These are phyloP conservation scores for Leiothrix lutea DNA, from an alignment of 2,113 vertebrate genomes.

Conservation along the genomic window DNA sequence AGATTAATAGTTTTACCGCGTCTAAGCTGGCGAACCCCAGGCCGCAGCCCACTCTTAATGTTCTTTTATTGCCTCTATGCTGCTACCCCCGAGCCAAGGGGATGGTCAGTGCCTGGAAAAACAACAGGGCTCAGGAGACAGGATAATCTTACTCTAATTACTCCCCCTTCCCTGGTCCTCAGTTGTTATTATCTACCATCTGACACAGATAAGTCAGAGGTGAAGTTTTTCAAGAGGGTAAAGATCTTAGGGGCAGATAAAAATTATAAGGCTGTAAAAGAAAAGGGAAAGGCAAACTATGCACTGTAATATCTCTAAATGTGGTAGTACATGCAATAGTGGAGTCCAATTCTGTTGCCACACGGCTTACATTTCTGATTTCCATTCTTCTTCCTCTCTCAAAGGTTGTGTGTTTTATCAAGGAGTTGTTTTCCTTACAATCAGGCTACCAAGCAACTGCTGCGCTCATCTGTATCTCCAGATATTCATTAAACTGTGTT, in stretches of 20 bases:
- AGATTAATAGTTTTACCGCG: neutral
- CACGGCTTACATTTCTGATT: neutral
- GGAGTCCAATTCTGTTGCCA: neutral
- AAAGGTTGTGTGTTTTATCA: neutral
- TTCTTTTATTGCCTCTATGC: neutral
- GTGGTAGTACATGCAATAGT: neutral
- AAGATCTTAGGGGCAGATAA: neutral
- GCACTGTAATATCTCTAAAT: neutral
- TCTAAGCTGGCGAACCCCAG: neutral
- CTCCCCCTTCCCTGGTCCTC: neutral
- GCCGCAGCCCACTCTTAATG: neutral
- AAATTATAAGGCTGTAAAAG: neutral
- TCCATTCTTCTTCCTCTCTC: neutral
- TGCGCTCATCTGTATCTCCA: neutral
- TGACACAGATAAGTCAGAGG: neutral
- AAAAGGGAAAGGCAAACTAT: neutral
- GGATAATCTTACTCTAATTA: neutral
- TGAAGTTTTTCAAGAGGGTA: neutral
- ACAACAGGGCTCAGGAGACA: neutral
- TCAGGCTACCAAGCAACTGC: neutral
- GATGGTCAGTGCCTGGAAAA: neutral
- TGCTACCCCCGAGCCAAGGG: neutral
- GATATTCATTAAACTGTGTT: neutral
- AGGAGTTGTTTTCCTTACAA: neutral
- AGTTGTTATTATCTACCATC: neutral